Evolutionary conservation across 2,797 vertebrate genomes (phyloP).

Genomic region (Acanthiza pusilla): DNA sequence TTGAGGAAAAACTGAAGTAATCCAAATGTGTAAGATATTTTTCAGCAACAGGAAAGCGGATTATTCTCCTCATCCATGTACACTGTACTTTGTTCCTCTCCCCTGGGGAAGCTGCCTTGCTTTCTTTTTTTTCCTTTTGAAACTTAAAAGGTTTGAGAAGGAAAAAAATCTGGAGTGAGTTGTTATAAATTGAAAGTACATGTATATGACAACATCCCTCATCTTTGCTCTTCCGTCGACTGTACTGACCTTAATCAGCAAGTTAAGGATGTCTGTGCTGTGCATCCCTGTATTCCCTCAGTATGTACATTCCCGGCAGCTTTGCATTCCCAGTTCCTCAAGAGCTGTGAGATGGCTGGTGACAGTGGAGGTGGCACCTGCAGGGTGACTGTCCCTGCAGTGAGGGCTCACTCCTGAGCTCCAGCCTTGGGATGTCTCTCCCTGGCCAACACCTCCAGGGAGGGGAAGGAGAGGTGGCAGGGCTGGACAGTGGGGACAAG

Average conservation of each 20-base stretch:
- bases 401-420: accelerated
- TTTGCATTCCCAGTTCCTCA: background rate
- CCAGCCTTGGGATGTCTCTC: background rate
- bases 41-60: background rate
- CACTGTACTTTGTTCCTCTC: background rate
- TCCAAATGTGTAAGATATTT: background rate
- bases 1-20: conserved; percentile 6
- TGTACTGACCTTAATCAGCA: background rate
- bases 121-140: background rate
- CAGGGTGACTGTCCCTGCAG: background rate
- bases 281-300: accelerated
- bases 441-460: accelerated
- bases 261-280: background rate
- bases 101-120: background rate
- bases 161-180: background rate
- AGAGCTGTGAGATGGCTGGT: background rate
- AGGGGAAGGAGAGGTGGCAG: background rate
- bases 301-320: background rate
- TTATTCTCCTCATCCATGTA: background rate
- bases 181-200: background rate
- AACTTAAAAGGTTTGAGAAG: background rate
- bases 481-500: background rate
- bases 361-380: background rate
- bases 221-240: background rate
- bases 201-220: background rate